These are phyloP conservation scores for Otus sunia DNA, from an alignment of 2,113 vertebrate species.

Conservation along the genomic window DNA sequence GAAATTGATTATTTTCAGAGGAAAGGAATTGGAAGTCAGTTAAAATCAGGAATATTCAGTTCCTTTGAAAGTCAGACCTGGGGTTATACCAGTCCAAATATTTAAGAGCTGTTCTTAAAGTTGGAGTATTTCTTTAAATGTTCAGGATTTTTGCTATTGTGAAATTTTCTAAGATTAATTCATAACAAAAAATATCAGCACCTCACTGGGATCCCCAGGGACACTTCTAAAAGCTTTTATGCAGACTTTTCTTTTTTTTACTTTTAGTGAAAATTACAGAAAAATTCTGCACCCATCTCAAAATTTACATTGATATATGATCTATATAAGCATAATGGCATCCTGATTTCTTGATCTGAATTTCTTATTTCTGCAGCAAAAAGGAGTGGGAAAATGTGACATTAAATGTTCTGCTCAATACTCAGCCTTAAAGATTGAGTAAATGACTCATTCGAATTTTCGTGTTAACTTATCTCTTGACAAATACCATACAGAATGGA, in stretches of 20 bases:
- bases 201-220: not conserved
- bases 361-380: constrained; percentile 11
- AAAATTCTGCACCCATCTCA: not conserved
- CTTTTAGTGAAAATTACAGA: not conserved
- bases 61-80: not conserved
- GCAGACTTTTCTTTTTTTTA: not conserved
- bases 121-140: not conserved
- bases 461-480: not conserved
- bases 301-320: not conserved
- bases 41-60: not conserved
- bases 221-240: not conserved
- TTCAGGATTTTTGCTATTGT: not conserved
- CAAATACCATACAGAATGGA: constrained; percentile 17
- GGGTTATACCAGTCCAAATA: not conserved
- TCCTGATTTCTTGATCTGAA: not conserved
- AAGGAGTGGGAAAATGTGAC: not conserved
- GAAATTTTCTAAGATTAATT: not conserved
- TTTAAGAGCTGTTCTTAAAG: not conserved
- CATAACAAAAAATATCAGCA: not conserved
- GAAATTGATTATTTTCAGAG: not conserved
- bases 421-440: not conserved
- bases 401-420: not conserved
- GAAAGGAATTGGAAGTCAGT: not conserved
- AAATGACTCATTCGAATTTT: not conserved
- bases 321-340: not conserved